Conservation (phyloP, 2,888 invertebrate genomes). For the Andrena dorsata region DNA sequence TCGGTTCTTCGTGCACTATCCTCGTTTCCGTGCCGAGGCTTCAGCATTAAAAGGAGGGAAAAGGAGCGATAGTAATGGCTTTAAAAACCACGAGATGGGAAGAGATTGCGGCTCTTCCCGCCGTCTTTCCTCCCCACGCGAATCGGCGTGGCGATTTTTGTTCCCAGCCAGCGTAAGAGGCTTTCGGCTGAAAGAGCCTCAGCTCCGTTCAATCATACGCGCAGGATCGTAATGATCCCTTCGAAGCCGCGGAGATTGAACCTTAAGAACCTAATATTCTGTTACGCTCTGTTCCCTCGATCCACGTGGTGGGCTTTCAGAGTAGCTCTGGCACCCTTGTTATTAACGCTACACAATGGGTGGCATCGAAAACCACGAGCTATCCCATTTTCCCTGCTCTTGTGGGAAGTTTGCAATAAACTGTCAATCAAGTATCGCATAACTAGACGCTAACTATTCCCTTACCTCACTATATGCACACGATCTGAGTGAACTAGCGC, state of each 20-base stretch:
- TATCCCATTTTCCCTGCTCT: no score
- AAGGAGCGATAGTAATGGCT: slow-evolving; percentile 47
- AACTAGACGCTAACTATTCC: no score
- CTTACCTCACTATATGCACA: no score
- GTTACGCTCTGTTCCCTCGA: neutral
- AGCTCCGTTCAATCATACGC: slow-evolving; percentile 40
- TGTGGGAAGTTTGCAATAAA: neutral
- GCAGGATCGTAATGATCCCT: slow-evolving; percentile 28
- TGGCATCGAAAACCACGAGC: neutral
- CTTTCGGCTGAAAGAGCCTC: slow-evolving; percentile 32
- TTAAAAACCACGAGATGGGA: slow-evolving; percentile 47
- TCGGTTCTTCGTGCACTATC: slow-evolving; percentile 49
- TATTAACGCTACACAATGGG: neutral
- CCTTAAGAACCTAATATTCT: slow-evolving; percentile 15
- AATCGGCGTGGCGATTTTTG: slow-evolving; percentile 39
- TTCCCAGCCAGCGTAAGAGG: slow-evolving; percentile 59
- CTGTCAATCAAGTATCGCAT: no score
- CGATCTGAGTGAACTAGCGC: no score
- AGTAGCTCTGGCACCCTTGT: neutral
- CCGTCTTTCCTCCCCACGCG: neutral
- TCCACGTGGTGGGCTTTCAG: neutral
- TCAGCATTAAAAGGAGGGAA: slow-evolving; percentile 5
- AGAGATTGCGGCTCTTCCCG: slow-evolving; percentile 13
- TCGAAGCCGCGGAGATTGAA: slow-evolving; percentile 34
- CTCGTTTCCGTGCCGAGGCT: slow-evolving; percentile 24